Evolutionary conservation across 2,888 invertebrate species (phyloP), one percentile per base, ranked within the genome.

Genomic region (Slavum lentiscoides): DNA sequence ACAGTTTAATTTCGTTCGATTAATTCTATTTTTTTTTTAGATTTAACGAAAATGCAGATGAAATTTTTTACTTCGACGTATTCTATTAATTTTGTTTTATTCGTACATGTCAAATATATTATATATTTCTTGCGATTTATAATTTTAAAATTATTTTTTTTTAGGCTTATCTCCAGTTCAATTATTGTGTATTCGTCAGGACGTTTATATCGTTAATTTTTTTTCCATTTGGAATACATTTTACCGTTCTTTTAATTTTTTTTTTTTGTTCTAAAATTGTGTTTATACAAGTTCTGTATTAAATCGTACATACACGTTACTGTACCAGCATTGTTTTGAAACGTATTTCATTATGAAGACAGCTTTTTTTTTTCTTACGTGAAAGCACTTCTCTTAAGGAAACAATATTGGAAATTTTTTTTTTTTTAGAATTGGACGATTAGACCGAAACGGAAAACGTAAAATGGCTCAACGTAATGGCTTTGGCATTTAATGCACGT

Each of bases 31-130:
- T 30, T 4, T n/a, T 53, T 55, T 49, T 49, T 11, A 55, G 55
- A 1, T 21, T 59, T 59, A 21, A 21, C 30, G 4, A 59, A n/a
- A 59, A n/a, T n/a, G n/a, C 58, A 6, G 5, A 59, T n/a, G n/a
- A 59, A 59, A n/a, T 59, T 59, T 59, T 59, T 59, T 4, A 53
- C 21, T 64, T 74, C 7, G 64, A 37, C 21, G 37, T 74, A 21
- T 17, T 55, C 55, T 64, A 55, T 66, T 55, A 55, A 37, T 74
- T 74, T 64, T 55, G 9, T 37, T 37, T 37, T 2, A 15, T 64
- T 39, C 21, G 11, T 2, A 39, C 39, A 74, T 19, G 55, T 2
- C 39, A 43, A 43, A 19, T 9, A 37, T 15, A 37, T 64, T 64
- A 39, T 55, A 62, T 15, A 64, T 74, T 64, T 30, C 7, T 30